phyloP scores from a whole-genome alignment of 2,888 invertebrate genomes.

The Phrixothrix hirtus region DNA sequence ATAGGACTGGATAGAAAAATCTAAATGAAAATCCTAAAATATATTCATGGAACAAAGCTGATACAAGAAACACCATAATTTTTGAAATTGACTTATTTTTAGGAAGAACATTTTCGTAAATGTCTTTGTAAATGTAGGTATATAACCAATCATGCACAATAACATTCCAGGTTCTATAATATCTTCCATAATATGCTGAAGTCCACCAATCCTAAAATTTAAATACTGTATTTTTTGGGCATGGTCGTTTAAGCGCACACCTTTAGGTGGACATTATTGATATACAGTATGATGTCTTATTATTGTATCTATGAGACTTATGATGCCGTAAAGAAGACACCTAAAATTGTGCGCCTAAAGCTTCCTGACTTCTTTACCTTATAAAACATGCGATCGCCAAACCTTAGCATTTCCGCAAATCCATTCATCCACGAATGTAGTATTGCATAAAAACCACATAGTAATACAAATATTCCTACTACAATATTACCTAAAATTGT shows the following conservation, averaged over 20 bases:
- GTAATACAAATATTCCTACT: slow-evolving; percentile 68
- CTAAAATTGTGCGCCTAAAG: too few species aligned
- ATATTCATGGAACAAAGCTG: slow-evolving; percentile 88
- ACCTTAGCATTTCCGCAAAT: slow-evolving; percentile 85
- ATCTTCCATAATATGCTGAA: slow-evolving; percentile 74
- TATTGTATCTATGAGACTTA: too few species aligned
- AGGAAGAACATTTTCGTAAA: slow-evolving; percentile 55
- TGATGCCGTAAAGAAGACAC: too few species aligned
- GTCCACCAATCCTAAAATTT: slow-evolving; percentile 94
- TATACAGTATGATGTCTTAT: too few species aligned
- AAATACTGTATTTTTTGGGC: too few species aligned
- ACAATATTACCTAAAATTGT: slow-evolving; percentile 74
- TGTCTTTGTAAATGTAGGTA: slow-evolving; percentile 83
- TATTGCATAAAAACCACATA: slow-evolving; percentile 73
- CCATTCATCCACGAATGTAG: slow-evolving; percentile 92
- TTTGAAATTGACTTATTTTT: slow-evolving; percentile 61
- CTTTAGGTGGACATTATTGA: too few species aligned
- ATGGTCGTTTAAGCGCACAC: too few species aligned
- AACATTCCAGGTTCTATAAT: slow-evolving; percentile 92
- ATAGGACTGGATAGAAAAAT: slow-evolving; percentile 86
- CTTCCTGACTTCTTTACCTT: slow-evolving; percentile 63
- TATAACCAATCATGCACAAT: slow-evolving; percentile 95
- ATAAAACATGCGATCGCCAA: slow-evolving; percentile 85
- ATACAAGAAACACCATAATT: slow-evolving; percentile 73
- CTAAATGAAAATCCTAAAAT: slow-evolving; percentile 77